Evolutionary conservation across 2,113 vertebrate species (phyloP).

Genomic region (Eubucco bourcierii): DNA sequence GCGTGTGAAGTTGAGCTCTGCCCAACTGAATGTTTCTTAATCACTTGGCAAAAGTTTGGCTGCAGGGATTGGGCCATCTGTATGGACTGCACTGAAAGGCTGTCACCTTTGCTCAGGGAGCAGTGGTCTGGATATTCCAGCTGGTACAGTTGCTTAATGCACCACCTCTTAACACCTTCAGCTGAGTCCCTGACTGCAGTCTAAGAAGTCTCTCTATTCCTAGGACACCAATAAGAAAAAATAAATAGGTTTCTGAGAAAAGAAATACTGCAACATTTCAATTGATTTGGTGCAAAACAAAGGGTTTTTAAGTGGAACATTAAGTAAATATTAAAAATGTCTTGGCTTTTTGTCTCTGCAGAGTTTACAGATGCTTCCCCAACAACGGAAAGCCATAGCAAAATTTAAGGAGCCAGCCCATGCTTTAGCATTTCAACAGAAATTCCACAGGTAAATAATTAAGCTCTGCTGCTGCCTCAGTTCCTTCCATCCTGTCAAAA

Average conservation of each 20-base stretch:
- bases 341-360: conserved; percentile 52
- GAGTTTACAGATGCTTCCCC: conserved; percentile 96
- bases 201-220: background rate
- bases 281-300: background rate
- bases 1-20: background rate
- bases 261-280: background rate
- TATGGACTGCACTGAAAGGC: background rate
- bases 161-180: background rate
- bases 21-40: background rate
- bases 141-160: background rate
- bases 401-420: conserved; percentile 91
- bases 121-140: background rate
- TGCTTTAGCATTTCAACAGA: conserved; percentile 91
- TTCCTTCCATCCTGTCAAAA: conserved; percentile 10
- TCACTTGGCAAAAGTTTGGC: background rate
- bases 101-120: background rate
- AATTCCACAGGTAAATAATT: conserved; percentile 91
- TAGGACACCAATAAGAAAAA: background rate
- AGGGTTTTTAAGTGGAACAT: background rate
- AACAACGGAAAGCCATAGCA: conserved; percentile 94
- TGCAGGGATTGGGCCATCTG: background rate
- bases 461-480: background rate
- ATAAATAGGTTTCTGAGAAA: background rate
- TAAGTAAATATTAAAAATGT: background rate
- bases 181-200: background rate